A percentile compares a stretch with the other conserved stretches of the same genome.
phyloP scores from a whole-genome alignment of 1,140 invertebrate species.

The Cotesia vestalis region DNA sequence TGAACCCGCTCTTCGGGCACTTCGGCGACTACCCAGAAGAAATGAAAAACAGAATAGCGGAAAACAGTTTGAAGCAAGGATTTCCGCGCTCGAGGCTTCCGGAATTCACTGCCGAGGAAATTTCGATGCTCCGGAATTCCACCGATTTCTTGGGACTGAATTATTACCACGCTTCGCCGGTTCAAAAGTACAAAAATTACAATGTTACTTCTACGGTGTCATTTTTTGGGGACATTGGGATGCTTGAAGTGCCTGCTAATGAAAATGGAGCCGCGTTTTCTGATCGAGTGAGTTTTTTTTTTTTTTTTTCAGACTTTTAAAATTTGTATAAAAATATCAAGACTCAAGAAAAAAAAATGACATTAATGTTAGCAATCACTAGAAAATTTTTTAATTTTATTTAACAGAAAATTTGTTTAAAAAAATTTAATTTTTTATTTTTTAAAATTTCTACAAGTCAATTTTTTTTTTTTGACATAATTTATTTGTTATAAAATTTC shows the following conservation, averaged over 20 bases:
- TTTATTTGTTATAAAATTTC: too few relatives aligned
- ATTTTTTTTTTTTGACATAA: too few relatives aligned
- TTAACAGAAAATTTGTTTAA: too few relatives aligned
- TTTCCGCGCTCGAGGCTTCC: constrained; percentile 65
- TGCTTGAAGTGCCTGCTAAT: constrained; percentile 32
- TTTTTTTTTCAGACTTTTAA: neutral
- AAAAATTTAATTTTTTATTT: too few relatives aligned
- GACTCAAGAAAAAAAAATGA: too few relatives aligned
- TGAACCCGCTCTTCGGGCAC: constrained; percentile 64
- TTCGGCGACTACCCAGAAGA: constrained; percentile 68
- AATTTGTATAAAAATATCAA: too few relatives aligned
- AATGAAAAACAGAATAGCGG: constrained; percentile 61
- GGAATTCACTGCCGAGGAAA: constrained; percentile 61
- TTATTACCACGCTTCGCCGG: constrained; percentile 51
- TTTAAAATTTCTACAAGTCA: too few relatives aligned
- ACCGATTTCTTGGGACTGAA: constrained; percentile 63
- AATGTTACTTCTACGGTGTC: constrained; percentile 1
- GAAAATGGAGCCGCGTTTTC: neutral
- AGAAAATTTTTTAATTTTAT: too few relatives aligned
- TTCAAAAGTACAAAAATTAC: constrained; percentile 13
- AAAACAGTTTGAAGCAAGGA: constrained; percentile 61
- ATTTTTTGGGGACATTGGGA: constrained; percentile 30
- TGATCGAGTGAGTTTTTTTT: constrained; percentile 13
- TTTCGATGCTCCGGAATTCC: constrained; percentile 58
- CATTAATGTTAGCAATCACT: too few relatives aligned